phyloP scores from a whole-genome alignment of 1,140 invertebrate genomes.

The Drosophila kurseongensis region DNA sequence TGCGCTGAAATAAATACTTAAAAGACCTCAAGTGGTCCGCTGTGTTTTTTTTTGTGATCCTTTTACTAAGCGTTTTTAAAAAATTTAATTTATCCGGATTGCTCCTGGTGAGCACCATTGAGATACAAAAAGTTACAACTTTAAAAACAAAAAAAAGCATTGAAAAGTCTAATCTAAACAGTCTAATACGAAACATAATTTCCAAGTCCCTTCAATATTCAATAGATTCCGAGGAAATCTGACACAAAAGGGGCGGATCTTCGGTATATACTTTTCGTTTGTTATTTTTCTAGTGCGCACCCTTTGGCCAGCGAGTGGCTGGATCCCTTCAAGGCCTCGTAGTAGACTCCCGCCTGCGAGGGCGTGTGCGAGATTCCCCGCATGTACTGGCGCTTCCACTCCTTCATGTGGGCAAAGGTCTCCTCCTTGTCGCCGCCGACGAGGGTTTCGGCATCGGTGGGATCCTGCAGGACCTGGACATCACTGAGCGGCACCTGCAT shows the following conservation, averaged over 20 bases:
- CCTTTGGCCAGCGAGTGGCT: conserved; percentile 73
- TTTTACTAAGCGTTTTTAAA: no score
- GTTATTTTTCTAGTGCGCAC: conserved; percentile 37
- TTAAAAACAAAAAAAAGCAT: no score
- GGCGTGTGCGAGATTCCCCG: conserved; percentile 75
- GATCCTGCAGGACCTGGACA: conserved; percentile 70
- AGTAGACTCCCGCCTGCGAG: conserved; percentile 78
- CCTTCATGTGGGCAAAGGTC: conserved; percentile 60
- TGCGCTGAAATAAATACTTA: no score
- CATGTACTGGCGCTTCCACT: conserved; percentile 79
- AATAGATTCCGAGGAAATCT: no score
- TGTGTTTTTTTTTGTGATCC: no score
- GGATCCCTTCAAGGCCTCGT: conserved; percentile 79
- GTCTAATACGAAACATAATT: no score
- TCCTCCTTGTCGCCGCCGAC: conserved; percentile 62
- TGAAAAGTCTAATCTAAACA: no score
- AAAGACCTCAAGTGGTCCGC: no score
- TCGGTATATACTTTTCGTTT: neutral
- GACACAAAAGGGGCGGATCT: neutral
- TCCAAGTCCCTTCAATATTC: no score
- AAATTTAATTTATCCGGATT: no score
- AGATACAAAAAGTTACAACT: no score
- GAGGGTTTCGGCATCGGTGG: conserved; percentile 45
- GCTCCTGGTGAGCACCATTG: no score
- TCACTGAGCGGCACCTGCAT: conserved; percentile 76